Percentiles rank a stretch among this genome's conserved stretches.
Conservation (phyloP, 2,888 invertebrate genomes). For the Habroteleia sp. region DNA sequence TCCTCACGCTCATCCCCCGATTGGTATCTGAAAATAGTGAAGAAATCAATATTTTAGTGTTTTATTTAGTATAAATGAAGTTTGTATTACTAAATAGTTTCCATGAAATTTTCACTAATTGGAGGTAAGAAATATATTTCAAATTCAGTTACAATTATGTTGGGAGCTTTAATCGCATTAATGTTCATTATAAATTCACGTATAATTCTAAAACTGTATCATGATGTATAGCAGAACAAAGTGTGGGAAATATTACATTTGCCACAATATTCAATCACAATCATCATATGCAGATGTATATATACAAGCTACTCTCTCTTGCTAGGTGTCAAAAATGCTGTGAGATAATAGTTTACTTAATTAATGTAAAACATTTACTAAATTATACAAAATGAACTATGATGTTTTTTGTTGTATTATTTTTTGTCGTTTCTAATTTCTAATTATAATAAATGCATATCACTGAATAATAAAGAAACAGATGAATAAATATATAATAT, state of each 20-base stretch:
- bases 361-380: no score
- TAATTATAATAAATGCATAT: slow-evolving; percentile 27
- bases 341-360: no score
- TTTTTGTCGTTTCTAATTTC: neutral
- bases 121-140: slow-evolving; percentile 3
- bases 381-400: no score
- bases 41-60: slow-evolving; percentile 56
- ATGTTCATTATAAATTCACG: neutral
- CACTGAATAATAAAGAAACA: slow-evolving; percentile 20
- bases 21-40: slow-evolving; percentile 76
- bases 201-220: no score
- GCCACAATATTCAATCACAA: no score
- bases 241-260: no score
- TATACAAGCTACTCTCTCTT: no score
- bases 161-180: neutral
- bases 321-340: no score
- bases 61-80: slow-evolving; percentile 5
- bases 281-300: slow-evolving; percentile 25
- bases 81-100: slow-evolving; percentile 67
- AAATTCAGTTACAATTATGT: neutral
- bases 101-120: slow-evolving; percentile 66
- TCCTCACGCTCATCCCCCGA: slow-evolving; percentile 72
- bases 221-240: no score
- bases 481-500: neutral
- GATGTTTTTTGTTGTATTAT: no score